Evolutionary conservation across 2,888 invertebrate species (phyloP), one percentile per base, ranked within the genome.

Genomic region (Rhamphomyia laevipes): DNA sequence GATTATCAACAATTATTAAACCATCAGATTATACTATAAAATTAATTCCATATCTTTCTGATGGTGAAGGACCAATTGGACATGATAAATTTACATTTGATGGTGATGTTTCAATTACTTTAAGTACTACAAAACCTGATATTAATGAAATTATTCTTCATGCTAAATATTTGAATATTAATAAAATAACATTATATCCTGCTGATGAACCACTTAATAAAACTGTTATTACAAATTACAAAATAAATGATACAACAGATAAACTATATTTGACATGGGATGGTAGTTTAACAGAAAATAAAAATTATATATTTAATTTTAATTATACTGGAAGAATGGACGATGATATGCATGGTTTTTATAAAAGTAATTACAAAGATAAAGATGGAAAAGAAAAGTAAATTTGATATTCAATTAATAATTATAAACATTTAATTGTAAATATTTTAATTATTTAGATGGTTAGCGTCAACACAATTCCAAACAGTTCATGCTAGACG

Each of bases 401-500:
- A 27, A 4, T 7, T 27, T 27, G 6, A 7, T 9, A 27, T 4
- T 6, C 21, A 4, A 6, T 27, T 27, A 6, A 5, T 5, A 27
- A 27, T 27, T 27, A 9, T 27, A 9, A 2, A 27, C 7, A n/a
- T n/a, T n/a, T 6, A 21, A 21, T 21, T 21, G 50, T 10, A 40
- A 30, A 21, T 41, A 50, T 38, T 55, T 53, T 18, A 52, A 54
- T 43, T 13, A 17, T 62, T 17, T 50, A 60, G 58, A 50, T 59
- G 61, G 62, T 60, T 83, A 6, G 75, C 76, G 1, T 71, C 80
- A 0, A 82, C 84, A 0, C 83, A 84, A 51, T 74, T 84, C 46
- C 80, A 84, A 60, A 75, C 82, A 0, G 76, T 77, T 1, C 73
- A 75, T 52, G 82, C 83, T 0, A 76, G 84, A 1, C 68, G 74